Base-by-base conservation (phyloP, 2,797 vertebrate genomes). In the Cossypha polioptera region DNA sequence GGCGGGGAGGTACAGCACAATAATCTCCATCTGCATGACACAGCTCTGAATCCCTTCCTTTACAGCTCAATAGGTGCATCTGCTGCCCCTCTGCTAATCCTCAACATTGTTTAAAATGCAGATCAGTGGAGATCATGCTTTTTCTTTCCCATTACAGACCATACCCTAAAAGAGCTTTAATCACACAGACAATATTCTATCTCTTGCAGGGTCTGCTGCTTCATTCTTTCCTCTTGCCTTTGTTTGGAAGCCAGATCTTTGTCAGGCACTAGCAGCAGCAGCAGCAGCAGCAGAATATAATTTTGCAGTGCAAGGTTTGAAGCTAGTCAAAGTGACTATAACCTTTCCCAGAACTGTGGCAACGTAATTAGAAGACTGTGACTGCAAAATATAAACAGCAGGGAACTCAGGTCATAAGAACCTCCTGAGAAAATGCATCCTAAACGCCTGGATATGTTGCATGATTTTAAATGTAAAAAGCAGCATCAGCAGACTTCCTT, bases 91-190 rank as follows among this genome's bases (percentile, higher is more conserved):
- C 93, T 75, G 86, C 90, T 96, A 96, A 96, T 94, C 90, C 94
- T 69, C 79, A 77, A 38, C 87, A 28, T 86, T 91, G 94, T 94
- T 95, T 94, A 97, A 95, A 96, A 97, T 95, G 87, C 96, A 96
- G 90, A 96, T 94, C 81, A 86, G 73, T 11, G 62, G 53, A 96
- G 90, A 95, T 87, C 62, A 54, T 38, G 89, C 57, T 81, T 90
- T 69, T 92, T 74, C 72, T 59, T 90, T 63, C 79, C 73, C 71
- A 82, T 86, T 89, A 92, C 75, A 85, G 69, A 66, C 86, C 72
- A 9, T 7, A 65, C 50, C 48, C 94, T 86, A 93, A 86, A 96
- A 90, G 81, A 66, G 81, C 83, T 92, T 95, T 92, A 93, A 96
- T 93, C 81, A 90, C 73, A 43, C 26, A 75, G 69, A 68, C 80